Evolutionary conservation across 2,888 invertebrate species (phyloP).

Genomic region (Hemicrepidius hirtus): DNA sequence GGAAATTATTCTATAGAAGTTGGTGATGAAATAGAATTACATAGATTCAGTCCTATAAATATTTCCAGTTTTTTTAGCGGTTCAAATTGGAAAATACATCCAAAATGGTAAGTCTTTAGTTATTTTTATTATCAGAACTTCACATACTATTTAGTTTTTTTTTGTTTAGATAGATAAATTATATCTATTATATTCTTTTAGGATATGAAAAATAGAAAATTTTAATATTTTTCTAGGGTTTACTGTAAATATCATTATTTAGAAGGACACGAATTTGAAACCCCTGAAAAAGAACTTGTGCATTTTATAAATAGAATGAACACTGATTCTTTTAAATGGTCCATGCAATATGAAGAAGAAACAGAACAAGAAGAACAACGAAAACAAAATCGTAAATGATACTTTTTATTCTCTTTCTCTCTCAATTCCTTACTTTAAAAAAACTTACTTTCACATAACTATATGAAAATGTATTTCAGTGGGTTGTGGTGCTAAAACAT

Average conservation of each 20-base stretch:
- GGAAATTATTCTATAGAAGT: conserved; percentile 85
- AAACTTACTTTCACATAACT: no score
- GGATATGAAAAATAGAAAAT: not conserved
- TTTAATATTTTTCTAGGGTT: conserved; percentile 75
- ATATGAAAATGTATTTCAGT: conserved; percentile 74
- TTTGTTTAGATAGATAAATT: conserved; percentile 29
- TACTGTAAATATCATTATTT: conserved; percentile 92
- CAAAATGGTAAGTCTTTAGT: conserved; percentile 81
- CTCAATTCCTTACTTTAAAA: not conserved
- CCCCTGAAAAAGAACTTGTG: conserved; percentile 83
- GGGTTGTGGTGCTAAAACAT: conserved; percentile 79
- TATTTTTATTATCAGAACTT: not conserved
- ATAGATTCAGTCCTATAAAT: conserved; percentile 80
- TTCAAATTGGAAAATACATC: conserved; percentile 86
- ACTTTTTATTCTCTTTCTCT: not conserved
- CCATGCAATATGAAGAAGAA: conserved; percentile 75
- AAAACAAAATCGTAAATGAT: conserved; percentile 9
- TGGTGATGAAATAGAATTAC: conserved; percentile 83
- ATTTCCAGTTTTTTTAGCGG: conserved; percentile 84
- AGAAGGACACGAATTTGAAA: conserved; percentile 83
- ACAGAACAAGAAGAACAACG: conserved; percentile 58
- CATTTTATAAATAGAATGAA: conserved; percentile 84
- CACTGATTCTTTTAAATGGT: conserved; percentile 77
- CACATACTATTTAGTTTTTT: no score
- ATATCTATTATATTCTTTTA: not conserved